Evolutionary conservation across 2,797 vertebrate species (phyloP).

Genomic region (Ctenochaetus hawaiiensis): DNA sequence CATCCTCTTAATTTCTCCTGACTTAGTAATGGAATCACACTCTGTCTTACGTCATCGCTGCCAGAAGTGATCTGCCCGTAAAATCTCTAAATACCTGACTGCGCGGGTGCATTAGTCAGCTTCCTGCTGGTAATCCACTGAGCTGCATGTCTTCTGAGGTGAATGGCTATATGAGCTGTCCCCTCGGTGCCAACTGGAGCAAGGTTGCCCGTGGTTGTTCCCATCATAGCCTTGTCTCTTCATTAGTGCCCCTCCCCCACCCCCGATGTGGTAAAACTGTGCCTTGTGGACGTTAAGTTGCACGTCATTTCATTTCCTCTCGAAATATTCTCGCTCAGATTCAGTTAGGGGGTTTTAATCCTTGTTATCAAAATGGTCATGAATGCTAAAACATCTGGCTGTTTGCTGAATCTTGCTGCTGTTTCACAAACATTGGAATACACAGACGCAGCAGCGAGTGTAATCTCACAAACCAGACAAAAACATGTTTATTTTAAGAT

Average conservation of each 20-base stretch:
- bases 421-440: slow-evolving; percentile 10
- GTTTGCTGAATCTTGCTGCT: slow-evolving; percentile 17
- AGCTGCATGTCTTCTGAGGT: slow-evolving; percentile 72
- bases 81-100: slow-evolving; percentile 77
- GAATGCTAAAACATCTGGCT: slow-evolving; percentile 38
- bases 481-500: slow-evolving; percentile 1
- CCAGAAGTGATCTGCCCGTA: slow-evolving; percentile 62
- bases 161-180: slow-evolving; percentile 61
- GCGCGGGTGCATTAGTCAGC: slow-evolving; percentile 75
- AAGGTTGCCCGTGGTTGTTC: slow-evolving; percentile 30
- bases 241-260: neutral
- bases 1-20: slow-evolving; percentile 39
- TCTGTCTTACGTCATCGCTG: slow-evolving; percentile 55
- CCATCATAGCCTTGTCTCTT: neutral
- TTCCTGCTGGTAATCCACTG: slow-evolving; percentile 75
- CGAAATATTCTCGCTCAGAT: slow-evolving; percentile 42
- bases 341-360: slow-evolving; percentile 45
- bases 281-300: slow-evolving; percentile 26
- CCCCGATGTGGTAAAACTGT: slow-evolving; percentile 9
- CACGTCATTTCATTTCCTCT: slow-evolving; percentile 37
- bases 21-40: slow-evolving; percentile 41
- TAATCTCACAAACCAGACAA: slow-evolving; percentile 13
- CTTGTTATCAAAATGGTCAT: slow-evolving; percentile 42
- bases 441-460: neutral
- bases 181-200: slow-evolving; percentile 43